Evolutionary conservation across 1,140 invertebrate genomes (phyloP).

Genomic region (Trichonephila clavipes): DNA sequence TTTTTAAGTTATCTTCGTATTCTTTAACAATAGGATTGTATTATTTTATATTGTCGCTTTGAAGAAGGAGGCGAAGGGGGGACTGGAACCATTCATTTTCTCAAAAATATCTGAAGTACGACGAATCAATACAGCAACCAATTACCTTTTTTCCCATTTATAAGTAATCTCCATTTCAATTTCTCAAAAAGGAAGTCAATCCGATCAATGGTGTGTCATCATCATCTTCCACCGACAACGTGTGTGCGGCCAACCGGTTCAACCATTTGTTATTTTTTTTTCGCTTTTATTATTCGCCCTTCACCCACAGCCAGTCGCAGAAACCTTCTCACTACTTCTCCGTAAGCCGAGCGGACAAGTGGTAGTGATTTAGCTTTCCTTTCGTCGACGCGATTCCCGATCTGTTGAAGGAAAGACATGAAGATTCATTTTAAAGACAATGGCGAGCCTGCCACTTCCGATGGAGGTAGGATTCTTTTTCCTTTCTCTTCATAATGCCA

Average conservation of each 20-base stretch:
- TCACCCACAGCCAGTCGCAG: neutral
- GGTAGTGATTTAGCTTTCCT: neutral
- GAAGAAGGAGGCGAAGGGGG: too few species aligned
- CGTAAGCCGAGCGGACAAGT: neutral
- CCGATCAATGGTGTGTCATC: neutral
- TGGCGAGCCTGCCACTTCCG: constrained; percentile 24
- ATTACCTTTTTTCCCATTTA: too few species aligned
- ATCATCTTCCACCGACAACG: neutral
- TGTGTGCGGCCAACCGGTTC: constrained; percentile 36
- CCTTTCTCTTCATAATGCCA: too few species aligned
- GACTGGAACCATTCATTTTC: too few species aligned
- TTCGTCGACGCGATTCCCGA: neutral
- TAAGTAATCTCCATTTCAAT: neutral
- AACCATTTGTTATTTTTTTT: neutral
- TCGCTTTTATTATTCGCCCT: neutral
- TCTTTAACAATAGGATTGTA: too few species aligned
- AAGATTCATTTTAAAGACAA: constrained; percentile 70
- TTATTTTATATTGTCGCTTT: too few species aligned
- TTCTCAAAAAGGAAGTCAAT: neutral
- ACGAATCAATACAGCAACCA: too few species aligned
- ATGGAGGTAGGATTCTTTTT: constrained; percentile 20
- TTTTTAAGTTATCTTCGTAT: too few species aligned
- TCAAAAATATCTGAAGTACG: too few species aligned
- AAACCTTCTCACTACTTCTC: neutral
- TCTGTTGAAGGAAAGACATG: neutral